Evolutionary conservation across 2,888 invertebrate species (phyloP).

Genomic region (Drosophila algonquin): DNA sequence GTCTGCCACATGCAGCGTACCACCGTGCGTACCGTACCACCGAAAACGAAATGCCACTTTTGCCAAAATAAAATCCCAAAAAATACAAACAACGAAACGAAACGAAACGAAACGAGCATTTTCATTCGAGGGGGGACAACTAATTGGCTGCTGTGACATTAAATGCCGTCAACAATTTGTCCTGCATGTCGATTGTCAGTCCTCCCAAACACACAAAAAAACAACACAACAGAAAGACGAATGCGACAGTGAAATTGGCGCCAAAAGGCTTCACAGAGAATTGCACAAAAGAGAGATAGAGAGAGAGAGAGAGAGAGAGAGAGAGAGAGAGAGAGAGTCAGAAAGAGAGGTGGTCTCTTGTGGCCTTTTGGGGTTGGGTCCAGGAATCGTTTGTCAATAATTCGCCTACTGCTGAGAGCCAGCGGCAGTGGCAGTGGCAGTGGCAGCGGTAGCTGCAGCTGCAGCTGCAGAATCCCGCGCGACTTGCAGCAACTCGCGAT

Average conservation of each 20-base stretch:
- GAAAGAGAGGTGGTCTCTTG: not conserved
- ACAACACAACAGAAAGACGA: conserved; percentile 36
- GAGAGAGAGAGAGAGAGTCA: conserved; percentile 52
- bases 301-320: conserved; percentile 52
- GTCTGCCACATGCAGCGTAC: conserved; percentile 70
- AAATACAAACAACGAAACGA: conserved; percentile 35
- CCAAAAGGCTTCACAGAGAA: conserved; percentile 47
- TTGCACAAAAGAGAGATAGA: conserved; percentile 64
- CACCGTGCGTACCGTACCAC: conserved; percentile 70
- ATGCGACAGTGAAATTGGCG: conserved; percentile 71
- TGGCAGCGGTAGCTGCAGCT: too few species aligned
- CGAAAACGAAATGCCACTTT: conserved; percentile 51
- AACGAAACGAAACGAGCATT: conserved; percentile 62
- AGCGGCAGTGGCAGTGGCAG: conserved; percentile 1
- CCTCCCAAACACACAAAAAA: not conserved
- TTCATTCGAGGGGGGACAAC: conserved; percentile 72
- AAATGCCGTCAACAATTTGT: conserved; percentile 80
- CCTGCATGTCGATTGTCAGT: conserved; percentile 77
- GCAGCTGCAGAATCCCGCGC: conserved; percentile 16
- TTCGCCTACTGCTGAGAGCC: conserved; percentile 57
- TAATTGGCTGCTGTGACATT: conserved; percentile 81
- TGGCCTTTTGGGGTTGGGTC: conserved; percentile 1
- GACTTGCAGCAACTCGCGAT: conserved; percentile 3
- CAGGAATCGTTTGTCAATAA: conserved; percentile 71
- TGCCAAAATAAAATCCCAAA: conserved; percentile 47